A percentile compares a stretch with the other conserved stretches of the same genome.
phyloP scores from a whole-genome alignment of 2,888 invertebrate genomes.

The Xestia c-nigrum region DNA sequence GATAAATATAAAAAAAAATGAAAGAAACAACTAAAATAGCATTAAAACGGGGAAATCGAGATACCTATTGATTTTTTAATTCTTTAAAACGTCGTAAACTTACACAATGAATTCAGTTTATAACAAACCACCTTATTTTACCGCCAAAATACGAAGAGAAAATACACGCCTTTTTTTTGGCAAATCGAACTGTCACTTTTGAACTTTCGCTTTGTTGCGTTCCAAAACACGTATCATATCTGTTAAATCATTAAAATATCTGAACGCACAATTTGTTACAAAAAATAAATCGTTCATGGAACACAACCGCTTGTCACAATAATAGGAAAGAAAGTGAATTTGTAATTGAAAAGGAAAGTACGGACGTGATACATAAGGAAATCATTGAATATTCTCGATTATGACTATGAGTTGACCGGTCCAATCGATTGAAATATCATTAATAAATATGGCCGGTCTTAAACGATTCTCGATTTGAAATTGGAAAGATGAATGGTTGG shows the following conservation, averaged over 20 bases:
- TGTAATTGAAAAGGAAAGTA: constrained; percentile 69
- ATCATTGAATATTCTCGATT: constrained; percentile 56
- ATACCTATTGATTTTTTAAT: not conserved
- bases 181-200: constrained; percentile 38
- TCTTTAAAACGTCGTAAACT: not conserved
- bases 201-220: constrained; percentile 51
- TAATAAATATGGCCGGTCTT: constrained; percentile 34
- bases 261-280: constrained; percentile 40
- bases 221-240: constrained; percentile 61
- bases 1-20: not conserved
- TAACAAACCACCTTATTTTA: not conserved
- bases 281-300: constrained; percentile 63
- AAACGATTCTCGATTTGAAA: constrained; percentile 39
- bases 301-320: constrained; percentile 61
- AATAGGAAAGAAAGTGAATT: constrained; percentile 69
- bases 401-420: constrained; percentile 26
- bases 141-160: constrained; percentile 4
- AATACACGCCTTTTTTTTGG: constrained; percentile 21
- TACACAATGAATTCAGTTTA: not conserved
- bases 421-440: constrained; percentile 48
- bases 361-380: constrained; percentile 60
- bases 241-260: constrained; percentile 43
- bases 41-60: not conserved
- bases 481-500: constrained; percentile 18
- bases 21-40: not conserved